Evolutionary conservation across 2,797 vertebrate genomes (phyloP).

Genomic region (Numenius phaeopus): DNA sequence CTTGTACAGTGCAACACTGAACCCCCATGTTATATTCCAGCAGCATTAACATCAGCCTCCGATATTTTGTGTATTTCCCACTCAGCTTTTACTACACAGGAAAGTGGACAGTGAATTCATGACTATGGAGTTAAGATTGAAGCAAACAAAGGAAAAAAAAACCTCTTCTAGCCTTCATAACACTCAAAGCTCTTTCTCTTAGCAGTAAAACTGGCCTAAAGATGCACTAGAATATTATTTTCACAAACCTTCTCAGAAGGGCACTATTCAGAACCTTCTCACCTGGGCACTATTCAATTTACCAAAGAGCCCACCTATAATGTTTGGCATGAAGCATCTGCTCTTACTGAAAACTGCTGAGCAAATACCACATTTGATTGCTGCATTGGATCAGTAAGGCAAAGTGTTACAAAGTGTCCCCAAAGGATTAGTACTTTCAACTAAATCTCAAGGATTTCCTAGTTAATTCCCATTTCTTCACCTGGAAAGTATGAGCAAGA

Average conservation of each 20-base stretch:
- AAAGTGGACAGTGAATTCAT: background rate
- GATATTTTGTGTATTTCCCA: background rate
- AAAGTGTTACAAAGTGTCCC: background rate
- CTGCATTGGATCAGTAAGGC: background rate
- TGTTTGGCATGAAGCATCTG: background rate
- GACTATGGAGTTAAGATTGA: background rate
- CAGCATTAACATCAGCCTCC: background rate
- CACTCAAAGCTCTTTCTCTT: background rate
- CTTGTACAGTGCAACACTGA: background rate
- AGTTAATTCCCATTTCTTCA: background rate
- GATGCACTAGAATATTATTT: background rate
- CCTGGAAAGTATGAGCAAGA: background rate
- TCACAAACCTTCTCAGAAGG: background rate
- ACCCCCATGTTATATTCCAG: background rate
- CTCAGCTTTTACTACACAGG: background rate
- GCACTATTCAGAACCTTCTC: too few relatives aligned
- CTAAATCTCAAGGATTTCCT: background rate
- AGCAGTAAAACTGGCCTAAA: background rate
- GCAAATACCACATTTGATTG: background rate
- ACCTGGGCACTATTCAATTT: background rate
- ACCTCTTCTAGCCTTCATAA: fast-evolving
- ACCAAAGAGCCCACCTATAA: background rate
- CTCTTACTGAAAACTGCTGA: background rate
- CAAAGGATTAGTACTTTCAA: background rate
- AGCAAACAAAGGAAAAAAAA: background rate